Conservation (phyloP, 1,140 invertebrate genomes). For the Mercenaria mercenaria region DNA sequence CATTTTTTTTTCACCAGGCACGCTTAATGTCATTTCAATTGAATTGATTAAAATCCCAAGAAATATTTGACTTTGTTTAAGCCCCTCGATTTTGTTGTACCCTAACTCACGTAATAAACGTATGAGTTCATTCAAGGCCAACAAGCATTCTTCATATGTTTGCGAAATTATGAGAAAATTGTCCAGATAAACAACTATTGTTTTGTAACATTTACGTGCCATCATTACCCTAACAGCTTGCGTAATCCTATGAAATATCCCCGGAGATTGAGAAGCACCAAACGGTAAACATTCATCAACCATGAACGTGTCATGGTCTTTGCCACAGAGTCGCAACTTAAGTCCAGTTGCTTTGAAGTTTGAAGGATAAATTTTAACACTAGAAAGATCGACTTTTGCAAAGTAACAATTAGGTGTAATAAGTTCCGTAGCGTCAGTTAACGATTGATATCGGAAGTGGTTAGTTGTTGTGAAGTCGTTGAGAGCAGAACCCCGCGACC, state of each 20-base stretch:
- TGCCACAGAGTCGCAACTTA: constrained; percentile 10
- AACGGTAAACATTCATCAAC: constrained; percentile 8
- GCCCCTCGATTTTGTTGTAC: constrained; percentile 34
- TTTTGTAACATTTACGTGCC: not conserved
- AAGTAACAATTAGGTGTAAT: constrained; percentile 16
- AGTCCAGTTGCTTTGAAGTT: constrained; percentile 34
- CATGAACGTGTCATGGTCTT: not conserved
- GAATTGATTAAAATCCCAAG: not conserved
- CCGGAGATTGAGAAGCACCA: not conserved
- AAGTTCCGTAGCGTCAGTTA: not conserved
- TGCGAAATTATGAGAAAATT: constrained; percentile 39
- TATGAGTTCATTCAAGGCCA: not conserved
- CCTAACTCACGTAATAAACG: constrained; percentile 24
- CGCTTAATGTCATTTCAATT: not conserved
- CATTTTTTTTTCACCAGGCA: not conserved
- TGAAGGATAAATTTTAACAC: constrained; percentile 41
- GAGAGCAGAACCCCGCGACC: not conserved
- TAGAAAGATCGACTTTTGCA: constrained; percentile 43
- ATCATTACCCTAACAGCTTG: not conserved
- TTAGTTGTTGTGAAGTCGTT: constrained; percentile 15
- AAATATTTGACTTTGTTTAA: constrained; percentile 22
- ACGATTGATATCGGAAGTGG: not conserved
- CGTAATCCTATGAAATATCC: constrained; percentile 11
- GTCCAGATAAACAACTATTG: constrained; percentile 39
- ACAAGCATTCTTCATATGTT: constrained; percentile 7